Evolutionary conservation across 1,140 invertebrate species (phyloP).

Genomic region (Marisa cornuarietis): DNA sequence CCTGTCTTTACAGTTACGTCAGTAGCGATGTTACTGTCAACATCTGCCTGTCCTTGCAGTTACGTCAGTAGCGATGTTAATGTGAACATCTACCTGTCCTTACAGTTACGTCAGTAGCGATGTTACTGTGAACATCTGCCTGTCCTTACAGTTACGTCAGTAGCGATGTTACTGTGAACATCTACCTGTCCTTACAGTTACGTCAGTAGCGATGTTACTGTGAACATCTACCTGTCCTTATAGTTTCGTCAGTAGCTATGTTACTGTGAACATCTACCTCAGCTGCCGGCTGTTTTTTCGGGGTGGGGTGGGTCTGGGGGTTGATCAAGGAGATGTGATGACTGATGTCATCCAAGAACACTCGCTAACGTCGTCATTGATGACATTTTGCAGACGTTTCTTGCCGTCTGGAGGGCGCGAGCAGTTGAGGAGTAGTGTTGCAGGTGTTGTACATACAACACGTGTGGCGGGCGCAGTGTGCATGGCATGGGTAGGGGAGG

Average conservation of each 20-base stretch:
- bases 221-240: background rate
- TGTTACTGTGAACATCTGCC: background rate
- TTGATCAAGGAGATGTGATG: too few species aligned
- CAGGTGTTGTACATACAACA: too few species aligned
- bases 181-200: background rate
- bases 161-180: background rate
- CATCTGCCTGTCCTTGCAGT: background rate
- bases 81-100: background rate
- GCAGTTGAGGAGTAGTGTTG: too few species aligned
- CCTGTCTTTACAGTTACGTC: background rate
- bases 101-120: background rate
- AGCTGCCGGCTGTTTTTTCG: too few species aligned
- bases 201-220: background rate
- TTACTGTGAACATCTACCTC: background rate
- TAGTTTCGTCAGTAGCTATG: background rate
- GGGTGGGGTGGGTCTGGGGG: too few species aligned
- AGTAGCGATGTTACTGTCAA: background rate
- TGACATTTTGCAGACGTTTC: too few species aligned
- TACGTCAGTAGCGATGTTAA: background rate
- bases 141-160: background rate
- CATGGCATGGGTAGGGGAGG: background rate
- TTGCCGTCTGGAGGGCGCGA: too few species aligned
- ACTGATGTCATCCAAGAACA: too few species aligned
- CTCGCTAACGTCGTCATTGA: too few species aligned
- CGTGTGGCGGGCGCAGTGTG: background rate